Evolutionary conservation across 2,113 vertebrate genomes (phyloP).

Genomic region (Lepisosteus oculatus): DNA sequence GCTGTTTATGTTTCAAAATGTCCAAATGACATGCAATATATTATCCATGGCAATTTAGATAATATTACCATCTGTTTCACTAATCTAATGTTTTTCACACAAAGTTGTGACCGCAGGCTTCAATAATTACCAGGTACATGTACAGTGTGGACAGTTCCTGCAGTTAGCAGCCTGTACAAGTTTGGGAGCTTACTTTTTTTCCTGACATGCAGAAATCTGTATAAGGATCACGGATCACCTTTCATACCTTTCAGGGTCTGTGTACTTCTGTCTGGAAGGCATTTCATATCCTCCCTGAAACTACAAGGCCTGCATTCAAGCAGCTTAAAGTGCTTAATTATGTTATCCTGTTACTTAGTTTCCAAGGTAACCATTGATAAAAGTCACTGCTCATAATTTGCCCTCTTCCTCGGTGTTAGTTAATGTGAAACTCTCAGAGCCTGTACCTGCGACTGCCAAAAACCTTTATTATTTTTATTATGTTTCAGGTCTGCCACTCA

Average conservation of each 20-base stretch:
- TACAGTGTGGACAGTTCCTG: too few species aligned
- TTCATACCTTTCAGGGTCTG: constrained; percentile 7
- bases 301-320: constrained; percentile 19
- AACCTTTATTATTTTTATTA: background rate
- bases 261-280: background rate
- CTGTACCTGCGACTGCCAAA: background rate
- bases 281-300: constrained; percentile 15
- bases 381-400: background rate
- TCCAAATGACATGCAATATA: too few species aligned
- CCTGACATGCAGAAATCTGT: background rate
- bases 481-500: background rate
- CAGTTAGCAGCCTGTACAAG: too few species aligned
- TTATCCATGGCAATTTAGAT: too few species aligned
- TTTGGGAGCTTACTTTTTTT: background rate
- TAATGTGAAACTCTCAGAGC: background rate
- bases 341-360: constrained; percentile 15
- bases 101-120: too few species aligned
- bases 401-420: background rate
- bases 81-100: too few species aligned
- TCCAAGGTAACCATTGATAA: background rate
- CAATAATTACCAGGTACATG: too few species aligned
- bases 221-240: constrained; percentile 5
- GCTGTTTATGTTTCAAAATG: too few species aligned
- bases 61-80: too few species aligned
- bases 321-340: constrained; percentile 17